A percentile compares a stretch with the other conserved stretches of the same genome.
Conservation (phyloP, 1,140 invertebrate species). For the Lithobius niger region DNA sequence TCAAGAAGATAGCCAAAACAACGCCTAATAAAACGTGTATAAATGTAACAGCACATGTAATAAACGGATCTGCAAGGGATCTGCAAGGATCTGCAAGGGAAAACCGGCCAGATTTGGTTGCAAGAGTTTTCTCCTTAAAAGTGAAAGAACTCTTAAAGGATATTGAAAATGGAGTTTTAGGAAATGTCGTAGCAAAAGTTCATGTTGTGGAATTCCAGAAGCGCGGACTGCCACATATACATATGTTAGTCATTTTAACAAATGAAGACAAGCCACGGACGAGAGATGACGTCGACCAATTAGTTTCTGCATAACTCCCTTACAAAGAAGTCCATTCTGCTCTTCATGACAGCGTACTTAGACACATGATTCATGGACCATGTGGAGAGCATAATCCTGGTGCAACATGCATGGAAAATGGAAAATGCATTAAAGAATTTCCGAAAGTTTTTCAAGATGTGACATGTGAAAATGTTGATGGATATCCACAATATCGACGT, state of each 20-base stretch:
- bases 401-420: constrained; percentile 14
- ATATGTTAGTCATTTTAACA: constrained; percentile 34
- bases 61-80: no score
- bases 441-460: no score
- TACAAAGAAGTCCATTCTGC: no score
- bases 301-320: constrained; percentile 26
- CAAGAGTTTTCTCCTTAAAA: constrained; percentile 31
- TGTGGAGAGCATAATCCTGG: constrained; percentile 15
- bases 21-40: no score
- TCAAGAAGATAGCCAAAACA: no score
- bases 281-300: constrained; percentile 31
- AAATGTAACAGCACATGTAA: no score
- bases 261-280: neutral
- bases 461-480: no score
- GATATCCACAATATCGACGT: no score
- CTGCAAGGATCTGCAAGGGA: constrained; percentile 19
- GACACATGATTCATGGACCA: constrained; percentile 17
- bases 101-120: constrained; percentile 29
- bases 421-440: constrained; percentile 13
- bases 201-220: no score
- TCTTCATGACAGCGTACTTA: neutral
- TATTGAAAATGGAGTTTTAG: constrained; percentile 26
- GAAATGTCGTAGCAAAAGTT: constrained; percentile 26
- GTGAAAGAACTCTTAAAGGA: constrained; percentile 24
- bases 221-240: constrained; percentile 37